Percentiles rank a stretch among this genome's conserved stretches.
phyloP scores from a whole-genome alignment of 1,140 invertebrate species.

The Drosophila arizonae region DNA sequence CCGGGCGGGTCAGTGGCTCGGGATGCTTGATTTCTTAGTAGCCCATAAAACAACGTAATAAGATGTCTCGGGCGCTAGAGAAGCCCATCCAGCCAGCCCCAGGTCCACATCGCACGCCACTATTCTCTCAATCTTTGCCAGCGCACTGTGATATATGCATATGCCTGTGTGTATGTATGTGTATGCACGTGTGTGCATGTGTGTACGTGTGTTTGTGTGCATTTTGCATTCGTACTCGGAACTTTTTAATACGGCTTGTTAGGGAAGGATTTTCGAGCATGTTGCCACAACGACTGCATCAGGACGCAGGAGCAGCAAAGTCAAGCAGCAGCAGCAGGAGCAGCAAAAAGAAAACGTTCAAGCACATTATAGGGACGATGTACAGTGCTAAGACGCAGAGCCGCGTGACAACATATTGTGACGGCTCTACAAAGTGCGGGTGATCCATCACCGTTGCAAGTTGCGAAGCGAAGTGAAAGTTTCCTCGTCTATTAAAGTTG shows the following conservation, averaged over 20 bases:
- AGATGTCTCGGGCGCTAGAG: conserved; percentile 48
- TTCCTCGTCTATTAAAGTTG: conserved; percentile 16
- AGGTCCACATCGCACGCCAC: no score
- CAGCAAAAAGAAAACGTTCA: no score
- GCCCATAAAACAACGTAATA: conserved; percentile 79
- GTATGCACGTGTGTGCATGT: conserved; percentile 4
- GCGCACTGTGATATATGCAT: conserved; percentile 55
- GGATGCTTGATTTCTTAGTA: conserved; percentile 26
- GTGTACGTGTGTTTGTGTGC: conserved; percentile 25
- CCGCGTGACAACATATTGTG: conserved; percentile 68
- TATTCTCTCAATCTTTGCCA: conserved; percentile 46
- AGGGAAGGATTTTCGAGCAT: conserved; percentile 57
- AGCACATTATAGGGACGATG: no score
- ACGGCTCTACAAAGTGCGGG: conserved; percentile 66
- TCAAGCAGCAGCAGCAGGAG: not conserved
- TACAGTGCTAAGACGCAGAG: no score
- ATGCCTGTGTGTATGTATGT: not conserved
- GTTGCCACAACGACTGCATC: conserved; percentile 20
- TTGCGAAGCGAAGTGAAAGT: conserved; percentile 13
- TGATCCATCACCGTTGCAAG: conserved; percentile 73
- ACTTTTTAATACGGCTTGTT: conserved; percentile 78
- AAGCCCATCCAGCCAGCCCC: no score
- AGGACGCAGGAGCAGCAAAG: conserved; percentile 1
- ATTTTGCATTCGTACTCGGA: conserved; percentile 36
- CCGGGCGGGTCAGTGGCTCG: not conserved